These are phyloP conservation scores for Empidonax alnorum DNA, from an alignment of 2,113 vertebrate genomes.

Conservation along the genomic window DNA sequence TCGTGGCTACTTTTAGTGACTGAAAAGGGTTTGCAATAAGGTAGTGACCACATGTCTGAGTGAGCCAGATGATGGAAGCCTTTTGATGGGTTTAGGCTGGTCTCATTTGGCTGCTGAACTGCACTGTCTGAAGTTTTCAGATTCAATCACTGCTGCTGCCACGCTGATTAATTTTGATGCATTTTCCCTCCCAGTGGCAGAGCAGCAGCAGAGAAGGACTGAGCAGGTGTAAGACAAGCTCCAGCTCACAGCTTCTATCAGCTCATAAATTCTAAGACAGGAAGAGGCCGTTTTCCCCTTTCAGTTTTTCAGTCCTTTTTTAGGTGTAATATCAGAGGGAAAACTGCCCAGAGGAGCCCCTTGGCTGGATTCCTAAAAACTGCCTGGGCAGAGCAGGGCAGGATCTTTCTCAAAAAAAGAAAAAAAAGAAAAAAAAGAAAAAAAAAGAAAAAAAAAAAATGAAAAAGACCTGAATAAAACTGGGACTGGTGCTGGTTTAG, in stretches of 20 bases:
- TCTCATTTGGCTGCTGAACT: conserved; percentile 32
- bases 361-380: neutral
- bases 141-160: conserved; percentile 42
- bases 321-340: neutral
- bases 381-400: neutral
- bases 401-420: neutral
- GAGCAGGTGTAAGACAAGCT: neutral
- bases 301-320: neutral
- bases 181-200: neutral
- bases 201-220: neutral
- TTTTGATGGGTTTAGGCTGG: conserved; percentile 36
- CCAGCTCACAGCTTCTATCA: neutral
- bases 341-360: neutral
- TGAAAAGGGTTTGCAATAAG: neutral
- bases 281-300: neutral
- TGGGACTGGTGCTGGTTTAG: neutral
- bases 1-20: accelerated
- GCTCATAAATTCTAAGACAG: neutral
- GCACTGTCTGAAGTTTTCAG: conserved; percentile 24
- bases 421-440: neutral
- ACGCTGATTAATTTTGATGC: neutral
- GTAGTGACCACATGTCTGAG: neutral
- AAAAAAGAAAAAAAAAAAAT: neutral
- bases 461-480: neutral
- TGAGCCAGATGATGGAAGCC: neutral